A percentile compares a stretch with the other conserved stretches of the same genome.
Conservation (phyloP, 2,797 vertebrate genomes). For the Sebastolobus alascanus region DNA sequence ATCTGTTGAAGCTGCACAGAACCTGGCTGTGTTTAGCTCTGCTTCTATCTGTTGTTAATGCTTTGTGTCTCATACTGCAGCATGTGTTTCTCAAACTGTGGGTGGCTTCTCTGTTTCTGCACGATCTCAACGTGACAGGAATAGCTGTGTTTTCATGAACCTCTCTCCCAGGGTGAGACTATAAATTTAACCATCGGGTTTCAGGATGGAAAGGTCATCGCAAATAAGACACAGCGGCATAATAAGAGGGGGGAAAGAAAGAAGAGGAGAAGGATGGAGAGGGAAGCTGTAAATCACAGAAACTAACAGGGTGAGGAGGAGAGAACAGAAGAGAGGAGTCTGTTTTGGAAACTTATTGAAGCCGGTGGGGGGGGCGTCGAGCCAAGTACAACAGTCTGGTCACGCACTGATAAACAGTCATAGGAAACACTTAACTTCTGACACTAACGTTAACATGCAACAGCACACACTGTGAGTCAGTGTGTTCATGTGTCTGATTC, state of each 20-base stretch:
- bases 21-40: slow-evolving; percentile 56
- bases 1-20: slow-evolving; percentile 58
- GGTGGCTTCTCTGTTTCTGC: slow-evolving; percentile 68
- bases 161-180: slow-evolving; percentile 24
- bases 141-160: slow-evolving; percentile 60
- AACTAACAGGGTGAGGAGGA: slow-evolving; percentile 20
- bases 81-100: slow-evolving; percentile 60
- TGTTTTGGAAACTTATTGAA: slow-evolving; percentile 50
- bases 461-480: slow-evolving; percentile 38
- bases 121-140: slow-evolving; percentile 67
- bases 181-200: slow-evolving; percentile 47
- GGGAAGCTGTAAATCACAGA: slow-evolving; percentile 41
- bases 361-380: slow-evolving; percentile 1
- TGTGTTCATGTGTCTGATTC: slow-evolving; percentile 33
- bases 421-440: slow-evolving; percentile 57
- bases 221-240: slow-evolving; percentile 41
- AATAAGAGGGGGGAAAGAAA: background rate
- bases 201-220: slow-evolving; percentile 45
- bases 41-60: slow-evolving; percentile 58
- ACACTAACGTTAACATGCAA: slow-evolving; percentile 35
- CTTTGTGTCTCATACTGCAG: slow-evolving; percentile 44
- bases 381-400: slow-evolving; percentile 61
- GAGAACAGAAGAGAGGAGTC: slow-evolving; percentile 21
- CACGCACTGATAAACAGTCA: slow-evolving; percentile 51
- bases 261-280: slow-evolving; percentile 20